These are phyloP conservation scores for Pristionchus entomophagus DNA, from an alignment of 2,888 invertebrate species.

Conservation along the genomic window DNA sequence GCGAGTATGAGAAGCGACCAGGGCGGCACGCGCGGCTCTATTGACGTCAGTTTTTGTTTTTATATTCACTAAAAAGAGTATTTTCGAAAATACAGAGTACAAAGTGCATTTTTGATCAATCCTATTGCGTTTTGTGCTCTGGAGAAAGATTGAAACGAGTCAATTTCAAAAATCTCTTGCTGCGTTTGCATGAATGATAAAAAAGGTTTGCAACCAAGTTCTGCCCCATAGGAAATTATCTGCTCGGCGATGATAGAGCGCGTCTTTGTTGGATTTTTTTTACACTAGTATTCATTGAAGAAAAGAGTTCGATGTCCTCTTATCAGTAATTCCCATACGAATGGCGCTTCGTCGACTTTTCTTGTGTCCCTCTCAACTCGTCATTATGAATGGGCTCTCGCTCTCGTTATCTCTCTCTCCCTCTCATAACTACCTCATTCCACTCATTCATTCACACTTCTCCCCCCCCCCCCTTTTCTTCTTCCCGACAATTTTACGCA, in stretches of 20 bases:
- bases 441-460: conserved; percentile 28
- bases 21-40: conserved; percentile 1
- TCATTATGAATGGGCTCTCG: conserved; percentile 29
- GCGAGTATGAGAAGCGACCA: background rate
- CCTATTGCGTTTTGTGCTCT: no score
- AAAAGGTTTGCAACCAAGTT: no score
- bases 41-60: background rate
- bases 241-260: no score
- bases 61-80: no score
- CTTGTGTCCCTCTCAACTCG: background rate
- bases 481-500: background rate
- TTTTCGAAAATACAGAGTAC: no score
- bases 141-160: no score
- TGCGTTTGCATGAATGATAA: no score
- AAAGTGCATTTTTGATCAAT: no score
- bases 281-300: no score
- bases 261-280: no score
- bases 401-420: conserved; percentile 4
- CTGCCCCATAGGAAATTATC: no score
- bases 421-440: conserved; percentile 39
- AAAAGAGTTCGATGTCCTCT: background rate
- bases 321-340: conserved; percentile 14
- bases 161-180: background rate
- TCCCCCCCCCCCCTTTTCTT: conserved; percentile 11
- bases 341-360: background rate